Base-by-base conservation (phyloP, 2,797 vertebrate species). In the Aselliscus stoliczkanus region DNA sequence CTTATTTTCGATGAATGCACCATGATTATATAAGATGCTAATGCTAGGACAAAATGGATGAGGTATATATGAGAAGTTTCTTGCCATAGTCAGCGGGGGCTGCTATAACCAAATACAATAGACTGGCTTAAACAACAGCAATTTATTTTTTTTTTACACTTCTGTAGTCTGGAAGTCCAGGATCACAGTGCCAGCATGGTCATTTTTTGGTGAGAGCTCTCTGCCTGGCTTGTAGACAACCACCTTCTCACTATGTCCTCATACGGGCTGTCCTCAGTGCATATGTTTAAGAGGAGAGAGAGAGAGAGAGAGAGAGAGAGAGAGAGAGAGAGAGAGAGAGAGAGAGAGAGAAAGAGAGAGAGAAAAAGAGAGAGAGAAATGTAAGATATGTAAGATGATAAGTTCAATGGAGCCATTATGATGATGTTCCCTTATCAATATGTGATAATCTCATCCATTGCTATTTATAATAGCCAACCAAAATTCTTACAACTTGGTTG, bases 401-500 rank as follows among this genome's bases (percentile, higher is more conserved):
- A 95, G 47, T 84, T 94, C 60, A 91, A 1, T 73, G 5, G 42
- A 90, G 17, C 18, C 29, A 58, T 96, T 88, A 79, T 64, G 21
- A 84, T 81, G 10, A 37, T 76, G 95, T 93, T 80, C 90, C 8
- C 39, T 82, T 42, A 76, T 34, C 50, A 73, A 42, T 88, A 87
- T 77, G 79, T 75, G n/a, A 34, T 82, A 60, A 94, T 29, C 23
- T 93, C 31, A 20, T 83, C 70, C 92, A 21, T 27, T 95, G 29
- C 13, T 92, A 31, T 79, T 95, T 93, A 83, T 62, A 79, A 81
- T 67, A 95, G 17, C 5, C 29, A 96, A 64, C 88, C 82, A 82
- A 85, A 58, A 42, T 89, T n/a, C 50, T 96, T 93, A 93, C 82
- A 92, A 82, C 52, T 83, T 89, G 34, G 1, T 89, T 91, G 76